Conservation (phyloP, 1,140 invertebrate genomes). For the Grapholita molesta region DNA sequence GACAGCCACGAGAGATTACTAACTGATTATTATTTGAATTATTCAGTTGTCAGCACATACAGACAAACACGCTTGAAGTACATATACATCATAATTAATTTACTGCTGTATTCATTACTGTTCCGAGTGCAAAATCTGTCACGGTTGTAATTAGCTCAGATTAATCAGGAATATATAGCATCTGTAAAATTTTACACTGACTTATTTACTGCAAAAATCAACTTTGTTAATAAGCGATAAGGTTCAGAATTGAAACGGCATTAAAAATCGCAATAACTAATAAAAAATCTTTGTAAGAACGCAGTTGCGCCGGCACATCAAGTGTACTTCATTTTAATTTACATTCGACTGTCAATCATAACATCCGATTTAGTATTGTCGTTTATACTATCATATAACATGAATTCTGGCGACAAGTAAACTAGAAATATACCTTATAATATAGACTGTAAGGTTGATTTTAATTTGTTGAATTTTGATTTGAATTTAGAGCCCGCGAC, state of each 20-base stretch:
- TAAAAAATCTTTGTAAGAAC: background rate
- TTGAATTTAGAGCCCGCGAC: background rate
- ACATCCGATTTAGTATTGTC: conserved; percentile 12
- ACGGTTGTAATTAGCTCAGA: background rate
- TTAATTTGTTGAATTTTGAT: conserved; percentile 4
- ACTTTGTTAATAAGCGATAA: background rate
- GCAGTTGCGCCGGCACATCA: background rate
- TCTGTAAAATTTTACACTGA: background rate
- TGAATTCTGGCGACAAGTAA: background rate
- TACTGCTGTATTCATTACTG: background rate
- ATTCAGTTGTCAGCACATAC: background rate
- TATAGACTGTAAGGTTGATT: background rate
- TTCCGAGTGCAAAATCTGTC: background rate
- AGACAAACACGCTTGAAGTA: background rate
- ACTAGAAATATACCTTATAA: background rate
- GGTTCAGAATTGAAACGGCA: background rate
- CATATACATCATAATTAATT: background rate
- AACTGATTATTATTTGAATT: background rate
- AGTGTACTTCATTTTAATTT: background rate
- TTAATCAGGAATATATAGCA: background rate
- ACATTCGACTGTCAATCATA: conserved; percentile 17
- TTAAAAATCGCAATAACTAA: background rate
- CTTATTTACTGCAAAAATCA: background rate
- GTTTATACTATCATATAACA: background rate
- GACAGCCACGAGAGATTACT: background rate